phyloP scores from a whole-genome alignment of 2,888 invertebrate species.

The Rhagium mordax region DNA sequence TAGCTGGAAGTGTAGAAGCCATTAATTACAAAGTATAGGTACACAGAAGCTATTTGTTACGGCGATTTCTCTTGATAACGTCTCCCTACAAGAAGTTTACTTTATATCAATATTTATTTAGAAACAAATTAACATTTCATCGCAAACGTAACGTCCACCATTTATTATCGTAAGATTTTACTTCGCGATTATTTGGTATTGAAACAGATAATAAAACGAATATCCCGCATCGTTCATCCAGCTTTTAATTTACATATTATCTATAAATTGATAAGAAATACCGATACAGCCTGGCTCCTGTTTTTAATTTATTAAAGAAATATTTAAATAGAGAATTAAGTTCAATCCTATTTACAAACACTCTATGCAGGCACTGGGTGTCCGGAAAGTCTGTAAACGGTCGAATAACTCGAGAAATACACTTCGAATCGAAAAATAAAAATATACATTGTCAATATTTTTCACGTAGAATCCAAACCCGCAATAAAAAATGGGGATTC shows the following conservation, averaged over 20 bases:
- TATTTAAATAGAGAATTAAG: no score
- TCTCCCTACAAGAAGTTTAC: constrained; percentile 9
- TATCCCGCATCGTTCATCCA: not conserved
- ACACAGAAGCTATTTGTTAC: constrained; percentile 17
- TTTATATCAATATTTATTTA: constrained; percentile 13
- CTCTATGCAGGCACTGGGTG: no score
- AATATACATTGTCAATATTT: no score
- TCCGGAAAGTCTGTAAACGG: no score
- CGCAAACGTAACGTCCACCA: not conserved
- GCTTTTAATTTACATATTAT: not conserved
- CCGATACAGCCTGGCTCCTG: no score
- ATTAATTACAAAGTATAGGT: constrained; percentile 15
- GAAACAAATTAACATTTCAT: constrained; percentile 20
- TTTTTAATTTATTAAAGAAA: no score
- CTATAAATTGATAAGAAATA: no score
- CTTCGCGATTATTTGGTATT: not conserved
- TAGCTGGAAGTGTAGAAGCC: not conserved
- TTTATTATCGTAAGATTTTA: not conserved
- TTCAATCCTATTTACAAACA: no score
- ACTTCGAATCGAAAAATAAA: no score
- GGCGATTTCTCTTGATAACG: constrained; percentile 9
- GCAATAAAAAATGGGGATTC: no score
- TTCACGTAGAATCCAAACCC: no score
- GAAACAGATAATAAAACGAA: not conserved
- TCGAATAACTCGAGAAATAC: no score